These are phyloP conservation scores for Drosophila mulleri DNA, from an alignment of 2,888 invertebrate genomes.

Conservation along the genomic window DNA sequence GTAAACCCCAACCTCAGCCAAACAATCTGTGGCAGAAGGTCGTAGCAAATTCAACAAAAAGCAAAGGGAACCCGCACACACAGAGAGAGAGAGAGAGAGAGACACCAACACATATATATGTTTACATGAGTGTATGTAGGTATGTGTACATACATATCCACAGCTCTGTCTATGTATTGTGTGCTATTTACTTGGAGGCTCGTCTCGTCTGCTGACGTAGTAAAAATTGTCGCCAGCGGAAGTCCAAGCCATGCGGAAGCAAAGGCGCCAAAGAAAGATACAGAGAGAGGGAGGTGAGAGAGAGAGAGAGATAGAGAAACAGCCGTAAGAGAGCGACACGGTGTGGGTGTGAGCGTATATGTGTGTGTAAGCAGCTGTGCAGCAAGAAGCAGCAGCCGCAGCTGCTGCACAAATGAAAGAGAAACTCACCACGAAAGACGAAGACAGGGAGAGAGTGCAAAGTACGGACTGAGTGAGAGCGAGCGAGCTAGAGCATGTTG, in stretches of 20 bases:
- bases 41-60: conserved; percentile 34
- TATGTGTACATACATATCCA: background rate
- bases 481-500: conserved; percentile 9
- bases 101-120: conserved; percentile 4
- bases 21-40: conserved; percentile 53
- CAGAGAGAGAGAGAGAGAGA: background rate
- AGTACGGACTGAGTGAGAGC: conserved; percentile 4
- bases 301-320: conserved; percentile 14
- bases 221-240: conserved; percentile 59
- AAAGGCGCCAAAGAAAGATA: conserved; percentile 9
- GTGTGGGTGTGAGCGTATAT: conserved; percentile 33
- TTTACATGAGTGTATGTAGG: background rate
- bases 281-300: conserved; percentile 17
- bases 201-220: conserved; percentile 77
- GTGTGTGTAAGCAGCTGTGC: conserved; percentile 67
- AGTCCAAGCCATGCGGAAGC: conserved; percentile 39
- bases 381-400: conserved; percentile 64
- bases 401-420: conserved; percentile 32
- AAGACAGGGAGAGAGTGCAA: conserved; percentile 5
- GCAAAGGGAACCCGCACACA: conserved; percentile 18
- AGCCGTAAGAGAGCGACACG: background rate
- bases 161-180: conserved; percentile 34
- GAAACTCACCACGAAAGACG: conserved; percentile 62
- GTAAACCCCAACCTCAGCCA: conserved; percentile 18
- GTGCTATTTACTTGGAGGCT: conserved; percentile 77